A percentile compares a stretch with the other conserved stretches of the same genome.
These are phyloP conservation scores for Lacerta viridis DNA, from an alignment of 2,797 vertebrate genomes.

Conservation along the genomic window DNA sequence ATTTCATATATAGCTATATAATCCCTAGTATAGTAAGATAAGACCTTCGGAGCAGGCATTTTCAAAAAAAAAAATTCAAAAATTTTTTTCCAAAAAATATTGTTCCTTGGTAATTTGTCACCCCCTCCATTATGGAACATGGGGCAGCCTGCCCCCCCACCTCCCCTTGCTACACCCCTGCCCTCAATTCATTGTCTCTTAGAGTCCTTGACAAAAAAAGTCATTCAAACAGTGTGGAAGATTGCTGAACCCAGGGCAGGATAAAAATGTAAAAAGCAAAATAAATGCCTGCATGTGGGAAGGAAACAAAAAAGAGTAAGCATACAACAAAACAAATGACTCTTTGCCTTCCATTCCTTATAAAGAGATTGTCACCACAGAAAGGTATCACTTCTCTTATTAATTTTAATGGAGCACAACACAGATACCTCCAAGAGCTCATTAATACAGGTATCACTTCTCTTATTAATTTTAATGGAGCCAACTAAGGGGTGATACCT, in stretches of 20 bases:
- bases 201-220: neutral
- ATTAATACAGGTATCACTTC: too few relatives aligned
- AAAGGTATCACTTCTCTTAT: neutral
- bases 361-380: neutral
- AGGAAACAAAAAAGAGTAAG: neutral
- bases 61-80: too few relatives aligned
- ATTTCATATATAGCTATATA: too few relatives aligned
- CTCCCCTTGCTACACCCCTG: too few relatives aligned
- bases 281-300: neutral
- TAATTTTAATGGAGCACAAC: neutral
- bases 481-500: neutral
- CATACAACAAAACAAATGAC: slow-evolving; percentile 11
- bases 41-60: too few relatives aligned
- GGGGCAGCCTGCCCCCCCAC: too few relatives aligned
- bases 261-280: neutral
- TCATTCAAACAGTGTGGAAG: neutral
- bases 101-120: too few relatives aligned
- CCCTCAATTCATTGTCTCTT: neutral
- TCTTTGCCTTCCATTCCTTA: neutral
- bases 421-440: neutral
- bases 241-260: neutral
- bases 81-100: too few relatives aligned
- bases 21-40: too few relatives aligned
- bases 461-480: neutral
- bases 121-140: too few relatives aligned